Base-by-base conservation (phyloP, 2,113 vertebrate species). In the Hippocampus guttulatus region DNA sequence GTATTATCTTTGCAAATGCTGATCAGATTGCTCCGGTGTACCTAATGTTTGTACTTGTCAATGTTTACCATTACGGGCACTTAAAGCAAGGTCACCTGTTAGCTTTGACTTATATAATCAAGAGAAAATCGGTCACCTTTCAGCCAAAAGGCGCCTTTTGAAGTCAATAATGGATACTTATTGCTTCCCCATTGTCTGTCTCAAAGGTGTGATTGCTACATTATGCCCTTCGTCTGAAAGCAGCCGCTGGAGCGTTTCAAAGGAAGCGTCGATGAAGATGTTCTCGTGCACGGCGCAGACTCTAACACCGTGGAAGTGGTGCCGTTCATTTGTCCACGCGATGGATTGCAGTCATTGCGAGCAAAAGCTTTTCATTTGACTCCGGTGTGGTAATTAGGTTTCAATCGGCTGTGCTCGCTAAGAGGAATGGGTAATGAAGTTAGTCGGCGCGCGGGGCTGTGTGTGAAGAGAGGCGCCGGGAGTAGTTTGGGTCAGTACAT, bases 281-380 rank as follows among this genome's bases (percentile, higher is more conserved):
- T 74, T 51, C 78, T 71, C 80, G 82, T 70, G 79, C 66, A 38
- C 64, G 54, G 68, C 72, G 71, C 67, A 77, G 69, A 66, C 63
- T 25, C 74, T 79, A 84, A 81, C 81, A 78, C 79, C 72, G 77
- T 76, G 75, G 68, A 78, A 80, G 81, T 25, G 71, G 78, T 18
- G 49, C 80, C 79, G 84, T 80, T 90, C 88, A 86, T 88, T 87
- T 89, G 87, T 88, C 33, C 81, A 80, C 75, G 83, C 87, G 85
- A 90, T 84, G 81, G 87, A 89, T 86, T 79, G 84, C 83, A 76
- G 79, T 84, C 81, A 89, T 85, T 87, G 85, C 86, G 86, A 87
- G 88, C 81, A 84, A 88, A 91, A 88, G 86, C 90, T 90, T 91
- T 92, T 92, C 84, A 92, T 91, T 92, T 91, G 86, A 69, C 81